These are phyloP conservation scores for Myiotriccus ornatus DNA, from an alignment of 2,797 vertebrate species.

Conservation along the genomic window DNA sequence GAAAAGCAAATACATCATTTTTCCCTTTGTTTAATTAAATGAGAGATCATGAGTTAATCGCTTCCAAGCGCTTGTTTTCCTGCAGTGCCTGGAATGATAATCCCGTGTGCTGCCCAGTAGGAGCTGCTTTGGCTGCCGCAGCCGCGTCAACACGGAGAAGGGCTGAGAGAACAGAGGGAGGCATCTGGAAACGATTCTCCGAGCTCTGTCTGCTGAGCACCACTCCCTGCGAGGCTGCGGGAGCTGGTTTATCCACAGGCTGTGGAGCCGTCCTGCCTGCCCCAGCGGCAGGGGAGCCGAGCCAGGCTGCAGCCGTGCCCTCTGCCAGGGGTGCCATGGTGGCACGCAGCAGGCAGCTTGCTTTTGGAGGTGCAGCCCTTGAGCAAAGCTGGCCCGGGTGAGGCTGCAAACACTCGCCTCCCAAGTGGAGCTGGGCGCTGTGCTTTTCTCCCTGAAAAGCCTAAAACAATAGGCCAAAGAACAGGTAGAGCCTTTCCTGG, in stretches of 20 bases:
- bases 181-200: slow-evolving; percentile 61
- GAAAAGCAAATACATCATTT: slow-evolving; percentile 63
- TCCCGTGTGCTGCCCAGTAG: slow-evolving; percentile 34
- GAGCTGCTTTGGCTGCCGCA: slow-evolving; percentile 45
- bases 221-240: slow-evolving; percentile 27
- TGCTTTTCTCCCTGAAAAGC: background rate
- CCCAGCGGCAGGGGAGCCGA: background rate
- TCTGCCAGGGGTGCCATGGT: background rate
- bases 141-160: background rate
- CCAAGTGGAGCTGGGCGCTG: background rate
- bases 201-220: background rate
- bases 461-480: slow-evolving; percentile 10
- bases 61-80: slow-evolving; percentile 62
- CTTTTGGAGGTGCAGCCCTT: background rate
- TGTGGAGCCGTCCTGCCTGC: background rate
- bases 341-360: background rate
- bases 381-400: background rate
- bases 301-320: background rate
- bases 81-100: slow-evolving; percentile 65
- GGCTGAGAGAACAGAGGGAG: background rate
- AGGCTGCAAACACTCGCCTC: background rate
- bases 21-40: slow-evolving; percentile 65
- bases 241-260: slow-evolving; percentile 1
- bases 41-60: slow-evolving; percentile 66
- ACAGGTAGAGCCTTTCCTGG: background rate